phyloP scores from a whole-genome alignment of 2,888 invertebrate genomes.

The Heliconius charithonia region DNA sequence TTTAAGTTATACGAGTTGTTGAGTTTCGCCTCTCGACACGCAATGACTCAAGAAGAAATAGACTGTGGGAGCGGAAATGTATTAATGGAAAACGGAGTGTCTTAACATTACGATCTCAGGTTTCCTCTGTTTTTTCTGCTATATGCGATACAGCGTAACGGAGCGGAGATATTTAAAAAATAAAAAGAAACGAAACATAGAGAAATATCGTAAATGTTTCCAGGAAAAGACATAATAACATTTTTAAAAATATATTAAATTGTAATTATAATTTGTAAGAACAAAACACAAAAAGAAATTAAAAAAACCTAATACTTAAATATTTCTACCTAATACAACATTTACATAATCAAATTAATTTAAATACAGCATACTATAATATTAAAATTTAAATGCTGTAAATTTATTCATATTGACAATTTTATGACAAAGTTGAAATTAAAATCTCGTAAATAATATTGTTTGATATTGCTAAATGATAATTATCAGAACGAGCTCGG shows the following conservation, averaged over 20 bases:
- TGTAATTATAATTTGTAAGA: not conserved
- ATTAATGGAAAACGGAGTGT: too few species aligned
- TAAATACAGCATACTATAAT: not conserved
- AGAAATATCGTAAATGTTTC: not conserved
- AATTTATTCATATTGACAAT: slow-evolving; percentile 26
- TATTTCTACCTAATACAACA: not conserved
- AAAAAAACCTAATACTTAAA: not conserved
- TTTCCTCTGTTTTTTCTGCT: too few species aligned
- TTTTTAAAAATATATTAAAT: not conserved
- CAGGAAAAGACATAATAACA: not conserved
- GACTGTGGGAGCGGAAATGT: too few species aligned
- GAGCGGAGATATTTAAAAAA: too few species aligned
- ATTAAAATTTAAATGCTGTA: not conserved
- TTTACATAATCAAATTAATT: slow-evolving; percentile 10
- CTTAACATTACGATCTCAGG: too few species aligned
- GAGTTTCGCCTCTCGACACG: too few species aligned
- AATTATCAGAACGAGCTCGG: slow-evolving; percentile 1
- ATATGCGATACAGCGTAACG: too few species aligned
- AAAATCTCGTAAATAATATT: slow-evolving; percentile 19
- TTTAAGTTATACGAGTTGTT: too few species aligned
- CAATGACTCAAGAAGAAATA: too few species aligned
- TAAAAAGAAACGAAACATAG: too few species aligned
- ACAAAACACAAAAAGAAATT: slow-evolving; percentile 2
- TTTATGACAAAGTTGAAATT: slow-evolving; percentile 15
- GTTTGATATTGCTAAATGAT: slow-evolving; percentile 5